These are phyloP conservation scores for Forbesichthys papilliferus DNA, from an alignment of 2,113 vertebrate genomes.

Conservation along the genomic window DNA sequence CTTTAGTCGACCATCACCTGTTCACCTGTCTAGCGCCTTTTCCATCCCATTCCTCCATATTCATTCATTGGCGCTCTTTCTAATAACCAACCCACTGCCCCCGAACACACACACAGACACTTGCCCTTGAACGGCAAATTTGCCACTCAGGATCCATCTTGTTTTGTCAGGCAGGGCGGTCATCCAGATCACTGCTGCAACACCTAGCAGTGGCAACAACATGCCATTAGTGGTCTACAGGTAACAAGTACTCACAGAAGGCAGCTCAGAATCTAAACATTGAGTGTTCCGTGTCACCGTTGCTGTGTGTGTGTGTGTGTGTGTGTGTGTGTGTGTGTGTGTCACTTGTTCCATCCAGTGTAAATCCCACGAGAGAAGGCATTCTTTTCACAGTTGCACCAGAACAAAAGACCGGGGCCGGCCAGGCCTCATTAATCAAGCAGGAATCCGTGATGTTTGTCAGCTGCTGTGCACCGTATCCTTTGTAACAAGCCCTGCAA, in stretches of 20 bases:
- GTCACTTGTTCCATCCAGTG: conserved; percentile 22
- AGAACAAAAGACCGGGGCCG: conserved; percentile 44
- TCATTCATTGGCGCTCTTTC: too few species aligned
- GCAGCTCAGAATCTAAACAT: conserved; percentile 27
- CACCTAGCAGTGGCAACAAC: conserved; percentile 44
- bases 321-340: conserved; percentile 14
- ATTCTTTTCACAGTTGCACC: conserved; percentile 20
- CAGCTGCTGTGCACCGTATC: conserved; percentile 42
- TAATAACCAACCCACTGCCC: not conserved
- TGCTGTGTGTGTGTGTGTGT: conserved; percentile 8
- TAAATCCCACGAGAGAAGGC: conserved; percentile 48
- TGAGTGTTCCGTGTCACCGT: conserved; percentile 21
- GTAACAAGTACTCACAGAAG: conserved; percentile 55
- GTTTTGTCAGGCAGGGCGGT: conserved; percentile 25
- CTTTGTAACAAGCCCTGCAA: conserved; percentile 38
- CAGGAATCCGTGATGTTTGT: conserved; percentile 40
- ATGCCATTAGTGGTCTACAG: conserved; percentile 61
- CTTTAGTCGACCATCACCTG: conserved; percentile 24
- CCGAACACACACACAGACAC: conserved; percentile 11
- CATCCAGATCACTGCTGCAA: conserved; percentile 41
- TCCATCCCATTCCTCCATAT: not conserved
- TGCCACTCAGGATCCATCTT: conserved; percentile 36
- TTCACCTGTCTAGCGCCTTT: not conserved
- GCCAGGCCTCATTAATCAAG: conserved; percentile 66
- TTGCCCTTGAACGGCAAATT: conserved; percentile 38